Conservation (phyloP, 2,113 vertebrate genomes). For the Rynchops niger region DNA sequence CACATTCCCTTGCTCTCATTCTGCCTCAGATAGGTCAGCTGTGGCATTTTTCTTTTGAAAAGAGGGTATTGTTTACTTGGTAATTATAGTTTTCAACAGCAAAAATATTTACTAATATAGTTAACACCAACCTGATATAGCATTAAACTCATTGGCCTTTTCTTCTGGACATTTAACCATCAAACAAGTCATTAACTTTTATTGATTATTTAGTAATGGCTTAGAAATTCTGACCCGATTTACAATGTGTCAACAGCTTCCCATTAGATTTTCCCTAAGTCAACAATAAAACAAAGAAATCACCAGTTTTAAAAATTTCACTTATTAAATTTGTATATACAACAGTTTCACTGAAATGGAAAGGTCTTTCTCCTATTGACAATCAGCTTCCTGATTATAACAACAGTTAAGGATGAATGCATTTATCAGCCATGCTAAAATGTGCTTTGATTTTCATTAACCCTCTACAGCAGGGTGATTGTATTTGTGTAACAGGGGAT, state of each 20-base stretch:
- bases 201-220: slow-evolving; percentile 14
- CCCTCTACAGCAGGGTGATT: neutral
- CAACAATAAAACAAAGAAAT: neutral
- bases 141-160: neutral
- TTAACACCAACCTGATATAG: neutral
- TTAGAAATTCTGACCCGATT: neutral
- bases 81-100: neutral
- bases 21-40: neutral
- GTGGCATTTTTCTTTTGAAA: neutral
- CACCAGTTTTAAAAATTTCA: neutral
- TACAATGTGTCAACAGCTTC: neutral
- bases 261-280: neutral
- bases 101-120: neutral
- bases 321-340: neutral
- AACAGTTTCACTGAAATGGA: neutral
- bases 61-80: neutral
- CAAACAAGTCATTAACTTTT: slow-evolving; percentile 3
- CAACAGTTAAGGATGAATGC: neutral
- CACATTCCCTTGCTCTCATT: neutral
- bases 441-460: neutral
- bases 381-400: neutral
- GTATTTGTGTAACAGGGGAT: neutral
- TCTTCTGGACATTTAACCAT: slow-evolving; percentile 1
- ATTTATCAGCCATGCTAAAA: neutral
- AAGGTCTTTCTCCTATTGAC: neutral